These are phyloP conservation scores for Phaetusa simplex DNA, from an alignment of 2,113 vertebrate species.

Conservation along the genomic window DNA sequence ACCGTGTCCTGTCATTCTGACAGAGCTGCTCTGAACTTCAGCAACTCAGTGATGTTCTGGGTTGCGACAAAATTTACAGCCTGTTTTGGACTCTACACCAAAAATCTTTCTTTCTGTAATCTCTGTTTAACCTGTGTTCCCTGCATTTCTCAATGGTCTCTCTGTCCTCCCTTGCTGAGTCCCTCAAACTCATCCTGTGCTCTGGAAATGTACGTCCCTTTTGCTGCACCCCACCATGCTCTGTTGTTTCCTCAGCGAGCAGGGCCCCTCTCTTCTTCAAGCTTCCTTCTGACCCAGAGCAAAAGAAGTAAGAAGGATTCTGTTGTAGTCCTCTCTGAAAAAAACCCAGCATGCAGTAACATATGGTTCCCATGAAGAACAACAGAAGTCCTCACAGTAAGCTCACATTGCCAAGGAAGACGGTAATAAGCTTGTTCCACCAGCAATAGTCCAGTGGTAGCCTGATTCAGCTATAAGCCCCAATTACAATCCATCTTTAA, in stretches of 20 bases:
- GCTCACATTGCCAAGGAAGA: neutral
- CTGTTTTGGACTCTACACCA: neutral
- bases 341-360: neutral
- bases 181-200: neutral
- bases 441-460: neutral
- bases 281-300: neutral
- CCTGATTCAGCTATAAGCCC: neutral
- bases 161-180: neutral
- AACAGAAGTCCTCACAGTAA: neutral
- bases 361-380: neutral
- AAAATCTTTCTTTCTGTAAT: neutral
- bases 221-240: neutral
- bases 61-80: neutral
- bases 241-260: neutral
- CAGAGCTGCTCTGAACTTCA: neutral
- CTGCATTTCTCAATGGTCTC: neutral
- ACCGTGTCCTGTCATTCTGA: neutral
- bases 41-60: neutral
- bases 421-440: neutral
- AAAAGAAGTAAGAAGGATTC: neutral
- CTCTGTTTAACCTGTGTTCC: neutral
- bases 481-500: neutral
- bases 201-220: neutral
- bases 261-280: neutral
- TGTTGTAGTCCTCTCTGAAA: neutral